A percentile compares a stretch with the other conserved stretches of the same genome.
These are phyloP conservation scores for Istiophorus platypterus DNA, from an alignment of 2,113 vertebrate genomes.

Conservation along the genomic window DNA sequence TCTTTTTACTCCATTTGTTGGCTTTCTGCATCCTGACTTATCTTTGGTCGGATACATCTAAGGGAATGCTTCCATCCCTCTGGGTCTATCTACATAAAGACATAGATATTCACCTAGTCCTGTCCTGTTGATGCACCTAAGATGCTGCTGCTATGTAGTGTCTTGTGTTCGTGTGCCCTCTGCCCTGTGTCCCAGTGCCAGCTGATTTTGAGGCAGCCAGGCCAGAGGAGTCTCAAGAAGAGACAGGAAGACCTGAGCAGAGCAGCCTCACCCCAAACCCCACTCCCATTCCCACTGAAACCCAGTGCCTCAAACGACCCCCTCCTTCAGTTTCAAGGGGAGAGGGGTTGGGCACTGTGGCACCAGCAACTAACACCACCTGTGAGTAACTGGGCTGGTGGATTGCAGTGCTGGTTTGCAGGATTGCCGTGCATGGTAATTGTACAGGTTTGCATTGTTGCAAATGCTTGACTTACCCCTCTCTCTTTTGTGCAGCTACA, in stretches of 20 bases:
- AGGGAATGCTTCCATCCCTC: constrained; percentile 20
- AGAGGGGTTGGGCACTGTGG: constrained; percentile 65
- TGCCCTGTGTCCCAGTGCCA: constrained; percentile 81
- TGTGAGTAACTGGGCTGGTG: constrained; percentile 85
- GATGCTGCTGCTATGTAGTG: constrained; percentile 59
- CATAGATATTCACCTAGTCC: constrained; percentile 28
- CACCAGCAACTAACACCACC: constrained; percentile 74
- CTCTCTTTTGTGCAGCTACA: constrained; percentile 59
- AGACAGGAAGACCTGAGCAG: constrained; percentile 77
- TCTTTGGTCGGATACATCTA: constrained; percentile 24
- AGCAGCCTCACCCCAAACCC: constrained; percentile 67
- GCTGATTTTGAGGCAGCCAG: constrained; percentile 81
- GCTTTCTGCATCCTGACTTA: constrained; percentile 19
- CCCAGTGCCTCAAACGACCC: constrained; percentile 69
- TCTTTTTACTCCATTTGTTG: constrained; percentile 14
- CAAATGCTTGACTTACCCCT: constrained; percentile 68
- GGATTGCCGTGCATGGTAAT: constrained; percentile 77
- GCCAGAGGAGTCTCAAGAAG: constrained; percentile 75
- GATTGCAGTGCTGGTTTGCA: constrained; percentile 82
- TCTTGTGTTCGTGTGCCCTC: constrained; percentile 77
- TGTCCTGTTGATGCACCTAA: constrained; percentile 58
- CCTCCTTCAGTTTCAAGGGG: constrained; percentile 73
- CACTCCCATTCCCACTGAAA: constrained; percentile 68
- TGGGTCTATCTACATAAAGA: not conserved
- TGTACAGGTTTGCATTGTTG: constrained; percentile 76